phyloP scores from a whole-genome alignment of 2,113 vertebrate species.

The Oryzias woworae region DNA sequence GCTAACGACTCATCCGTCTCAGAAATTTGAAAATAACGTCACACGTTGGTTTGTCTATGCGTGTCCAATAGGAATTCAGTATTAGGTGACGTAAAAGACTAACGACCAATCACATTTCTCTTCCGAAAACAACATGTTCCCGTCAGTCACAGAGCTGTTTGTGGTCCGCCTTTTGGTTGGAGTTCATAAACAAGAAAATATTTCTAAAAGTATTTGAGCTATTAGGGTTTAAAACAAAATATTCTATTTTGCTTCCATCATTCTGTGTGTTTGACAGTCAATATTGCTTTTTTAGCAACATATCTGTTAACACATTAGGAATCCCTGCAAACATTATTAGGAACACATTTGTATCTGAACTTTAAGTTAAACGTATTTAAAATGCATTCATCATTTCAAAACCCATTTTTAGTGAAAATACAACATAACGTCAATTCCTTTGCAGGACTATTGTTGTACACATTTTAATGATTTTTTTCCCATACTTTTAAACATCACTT shows the following conservation, averaged over 20 bases:
- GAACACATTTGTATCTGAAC: background rate
- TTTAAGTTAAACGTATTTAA: background rate
- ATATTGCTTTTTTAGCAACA: too few species aligned
- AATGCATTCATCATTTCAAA: conserved; percentile 60
- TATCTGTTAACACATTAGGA: too few species aligned
- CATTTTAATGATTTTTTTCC: conserved; percentile 64
- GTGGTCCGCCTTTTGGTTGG: too few species aligned
- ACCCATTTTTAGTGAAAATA: conserved; percentile 85
- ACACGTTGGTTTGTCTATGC: background rate
- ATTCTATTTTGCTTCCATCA: too few species aligned
- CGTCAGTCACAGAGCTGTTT: too few species aligned
- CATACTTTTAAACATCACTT: conserved; percentile 83
- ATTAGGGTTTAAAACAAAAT: too few species aligned
- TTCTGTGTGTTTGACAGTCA: too few species aligned
- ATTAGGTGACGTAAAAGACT: background rate
- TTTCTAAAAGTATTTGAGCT: too few species aligned
- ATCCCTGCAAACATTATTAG: too few species aligned
- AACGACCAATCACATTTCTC: background rate
- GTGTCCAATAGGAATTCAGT: conserved; percentile 47
- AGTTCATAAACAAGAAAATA: too few species aligned
- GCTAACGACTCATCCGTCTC: conserved; percentile 30
- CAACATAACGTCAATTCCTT: conserved; percentile 78
- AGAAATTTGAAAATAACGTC: conserved; percentile 72
- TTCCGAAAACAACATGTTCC: background rate
- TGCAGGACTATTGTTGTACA: conserved; percentile 78